Evolutionary conservation across 1,140 invertebrate species (phyloP).

Genomic region (Microplitis demolitor): DNA sequence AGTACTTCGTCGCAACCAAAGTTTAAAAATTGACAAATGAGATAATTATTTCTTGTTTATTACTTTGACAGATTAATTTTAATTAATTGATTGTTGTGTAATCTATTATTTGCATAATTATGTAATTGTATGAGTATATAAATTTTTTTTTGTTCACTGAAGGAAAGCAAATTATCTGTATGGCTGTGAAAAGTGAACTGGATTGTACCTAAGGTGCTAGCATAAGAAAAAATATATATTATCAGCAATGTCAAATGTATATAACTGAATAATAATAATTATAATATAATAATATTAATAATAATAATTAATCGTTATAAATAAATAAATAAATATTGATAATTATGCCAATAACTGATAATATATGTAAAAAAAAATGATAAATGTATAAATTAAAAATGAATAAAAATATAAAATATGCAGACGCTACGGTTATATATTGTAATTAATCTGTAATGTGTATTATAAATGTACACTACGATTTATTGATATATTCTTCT

Average conservation of each 20-base stretch:
- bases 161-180: slow-evolving; percentile 61
- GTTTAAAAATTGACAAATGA: slow-evolving; percentile 16
- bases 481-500: slow-evolving; percentile 15
- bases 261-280: slow-evolving; percentile 58
- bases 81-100: neutral
- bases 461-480: neutral
- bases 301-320: slow-evolving; percentile 20
- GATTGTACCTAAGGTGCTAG: slow-evolving; percentile 62
- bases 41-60: neutral
- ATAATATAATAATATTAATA: slow-evolving; percentile 43
- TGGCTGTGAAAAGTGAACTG: slow-evolving; percentile 64
- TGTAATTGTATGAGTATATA: slow-evolving; percentile 35
- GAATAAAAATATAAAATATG: neutral
- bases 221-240: slow-evolving; percentile 43
- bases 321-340: slow-evolving; percentile 37
- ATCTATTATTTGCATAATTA: slow-evolving; percentile 12
- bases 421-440: neutral
- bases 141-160: slow-evolving; percentile 54
- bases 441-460: neutral
- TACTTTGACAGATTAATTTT: neutral
- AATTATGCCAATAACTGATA: too few relatives aligned
- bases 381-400: slow-evolving; percentile 40
- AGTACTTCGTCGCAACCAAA: slow-evolving; percentile 11
- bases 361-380: slow-evolving; percentile 42
- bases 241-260: slow-evolving; percentile 55